A percentile compares a stretch with the other conserved stretches of the same genome.
Evolutionary conservation across 2,888 invertebrate genomes (phyloP).

Genomic region (Drosophila recens): DNA sequence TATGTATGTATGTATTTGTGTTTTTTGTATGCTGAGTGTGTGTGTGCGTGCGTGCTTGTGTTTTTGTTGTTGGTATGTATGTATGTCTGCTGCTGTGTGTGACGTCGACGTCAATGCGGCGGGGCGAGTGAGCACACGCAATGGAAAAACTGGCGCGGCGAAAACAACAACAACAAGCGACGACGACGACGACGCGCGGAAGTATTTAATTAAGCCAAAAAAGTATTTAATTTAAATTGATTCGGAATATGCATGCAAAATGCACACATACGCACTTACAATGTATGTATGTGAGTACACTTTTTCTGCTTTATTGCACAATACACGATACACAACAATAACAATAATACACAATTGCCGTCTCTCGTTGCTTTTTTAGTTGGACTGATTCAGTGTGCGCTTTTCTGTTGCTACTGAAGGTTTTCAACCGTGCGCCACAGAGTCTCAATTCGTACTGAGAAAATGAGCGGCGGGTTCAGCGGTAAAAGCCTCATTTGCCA

Average conservation of each 20-base stretch:
- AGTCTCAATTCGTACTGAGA: slow-evolving; percentile 75
- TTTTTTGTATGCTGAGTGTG: background rate
- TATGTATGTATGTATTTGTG: slow-evolving; percentile 18
- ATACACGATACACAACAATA: slow-evolving; percentile 33
- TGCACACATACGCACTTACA: slow-evolving; percentile 18
- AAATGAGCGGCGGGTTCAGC: slow-evolving; percentile 58
- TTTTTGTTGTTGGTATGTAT: slow-evolving; percentile 14
- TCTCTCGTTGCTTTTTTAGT: slow-evolving; percentile 47
- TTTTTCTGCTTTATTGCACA: slow-evolving; percentile 29
- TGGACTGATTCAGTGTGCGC: slow-evolving; percentile 54
- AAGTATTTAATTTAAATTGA: slow-evolving; percentile 76
- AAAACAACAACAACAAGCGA: slow-evolving; percentile 42
- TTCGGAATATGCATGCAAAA: slow-evolving; percentile 41
- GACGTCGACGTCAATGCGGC: slow-evolving; percentile 60
- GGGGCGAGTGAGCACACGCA: slow-evolving; percentile 49
- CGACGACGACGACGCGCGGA: slow-evolving; percentile 66
- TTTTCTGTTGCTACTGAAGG: slow-evolving; percentile 66
- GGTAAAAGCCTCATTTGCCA: slow-evolving; percentile 54
- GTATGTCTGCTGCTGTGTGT: slow-evolving; percentile 20
- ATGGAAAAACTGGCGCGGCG: slow-evolving; percentile 76
- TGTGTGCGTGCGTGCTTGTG: slow-evolving; percentile 7
- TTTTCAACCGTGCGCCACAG: slow-evolving; percentile 79
- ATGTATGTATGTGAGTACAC: slow-evolving; percentile 7
- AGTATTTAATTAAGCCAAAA: slow-evolving; percentile 78
- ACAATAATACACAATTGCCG: slow-evolving; percentile 59